These are phyloP conservation scores for Lanius ludovicianus DNA, from an alignment of 2,113 vertebrate genomes.

Conservation along the genomic window DNA sequence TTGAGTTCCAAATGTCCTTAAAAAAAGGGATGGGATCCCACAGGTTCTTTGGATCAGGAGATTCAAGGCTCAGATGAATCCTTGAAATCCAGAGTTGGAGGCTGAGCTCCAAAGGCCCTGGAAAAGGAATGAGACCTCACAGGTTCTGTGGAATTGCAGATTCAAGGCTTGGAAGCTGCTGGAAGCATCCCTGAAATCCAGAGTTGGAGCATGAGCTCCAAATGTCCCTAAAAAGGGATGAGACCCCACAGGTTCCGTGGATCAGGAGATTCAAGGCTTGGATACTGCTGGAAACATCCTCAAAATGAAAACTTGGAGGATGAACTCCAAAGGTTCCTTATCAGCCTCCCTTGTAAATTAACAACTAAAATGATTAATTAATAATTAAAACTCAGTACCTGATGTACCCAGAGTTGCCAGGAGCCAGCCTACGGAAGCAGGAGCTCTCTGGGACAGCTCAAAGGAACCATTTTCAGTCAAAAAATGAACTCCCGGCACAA, in stretches of 20 bases:
- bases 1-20: rapidly evolving
- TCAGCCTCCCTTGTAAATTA: no score
- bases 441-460: background rate
- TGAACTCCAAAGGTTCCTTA: background rate
- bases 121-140: background rate
- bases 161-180: background rate
- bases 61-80: background rate
- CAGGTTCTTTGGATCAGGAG: rapidly evolving
- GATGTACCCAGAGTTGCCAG: rapidly evolving
- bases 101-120: background rate
- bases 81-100: background rate
- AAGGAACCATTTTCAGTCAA: background rate
- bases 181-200: background rate
- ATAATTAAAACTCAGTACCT: no score
- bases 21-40: background rate
- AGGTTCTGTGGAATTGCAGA: background rate
- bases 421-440: background rate
- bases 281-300: no score
- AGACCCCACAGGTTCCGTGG: no score
- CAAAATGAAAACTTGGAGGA: no score
- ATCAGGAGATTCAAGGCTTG: no score
- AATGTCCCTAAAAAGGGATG: no score
- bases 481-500: background rate
- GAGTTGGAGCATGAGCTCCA: background rate
- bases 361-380: no score